phyloP scores from a whole-genome alignment of 2,797 vertebrate species.

The Pseudopleuronectes americanus region DNA sequence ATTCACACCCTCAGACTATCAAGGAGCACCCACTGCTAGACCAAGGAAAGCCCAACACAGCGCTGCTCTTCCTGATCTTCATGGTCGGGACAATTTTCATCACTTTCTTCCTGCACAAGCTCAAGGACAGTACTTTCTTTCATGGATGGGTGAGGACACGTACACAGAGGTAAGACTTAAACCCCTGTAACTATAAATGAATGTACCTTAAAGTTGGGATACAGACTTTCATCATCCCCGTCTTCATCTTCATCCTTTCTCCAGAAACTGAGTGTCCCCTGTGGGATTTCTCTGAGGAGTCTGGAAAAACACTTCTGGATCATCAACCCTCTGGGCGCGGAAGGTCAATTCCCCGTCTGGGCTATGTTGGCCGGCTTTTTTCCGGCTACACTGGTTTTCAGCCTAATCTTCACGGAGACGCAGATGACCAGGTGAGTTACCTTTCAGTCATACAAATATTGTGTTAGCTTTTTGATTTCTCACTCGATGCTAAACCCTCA shows the following conservation, averaged over 20 bases:
- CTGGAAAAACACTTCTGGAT: conserved; percentile 91
- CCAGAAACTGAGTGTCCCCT: conserved; percentile 95
- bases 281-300: conserved; percentile 91
- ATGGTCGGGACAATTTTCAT: conserved; percentile 98
- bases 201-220: no score
- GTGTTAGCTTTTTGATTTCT: not conserved
- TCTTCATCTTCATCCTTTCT: conserved; percentile 12
- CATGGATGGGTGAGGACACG: conserved; percentile 92
- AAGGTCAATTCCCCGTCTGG: conserved; percentile 89
- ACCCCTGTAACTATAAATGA: not conserved
- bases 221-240: no score
- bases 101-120: conserved; percentile 97
- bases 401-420: conserved; percentile 99
- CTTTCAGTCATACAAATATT: no score
- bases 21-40: conserved; percentile 93
- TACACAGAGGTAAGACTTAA: no score
- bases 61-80: conserved; percentile 89
- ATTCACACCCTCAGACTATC: conserved; percentile 86
- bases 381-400: conserved; percentile 94
- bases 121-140: conserved; percentile 98
- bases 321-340: conserved; percentile 90
- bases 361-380: conserved; percentile 96
- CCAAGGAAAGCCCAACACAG: no score
- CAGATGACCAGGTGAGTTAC: conserved; percentile 98
- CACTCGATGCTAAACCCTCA: no score